phyloP scores from a whole-genome alignment of 1,140 invertebrate species.

The Vollenhovia emeryi region DNA sequence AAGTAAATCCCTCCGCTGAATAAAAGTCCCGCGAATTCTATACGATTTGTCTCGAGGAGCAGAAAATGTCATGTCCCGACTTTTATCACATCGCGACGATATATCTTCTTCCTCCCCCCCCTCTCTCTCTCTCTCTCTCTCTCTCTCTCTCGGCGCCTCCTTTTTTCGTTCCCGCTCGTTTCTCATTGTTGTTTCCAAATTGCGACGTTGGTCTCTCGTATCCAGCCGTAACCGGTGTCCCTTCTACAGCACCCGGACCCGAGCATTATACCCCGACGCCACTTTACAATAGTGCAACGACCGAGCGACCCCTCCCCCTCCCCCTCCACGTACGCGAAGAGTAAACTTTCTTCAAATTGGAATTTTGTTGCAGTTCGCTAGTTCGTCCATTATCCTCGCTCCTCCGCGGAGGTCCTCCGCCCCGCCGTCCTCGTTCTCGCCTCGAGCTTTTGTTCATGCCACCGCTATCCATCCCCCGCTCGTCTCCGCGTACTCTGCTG shows the following conservation, averaged over 20 bases:
- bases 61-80: conserved; percentile 30
- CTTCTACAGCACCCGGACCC: background rate
- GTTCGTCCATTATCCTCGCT: conserved; percentile 56
- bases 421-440: conserved; percentile 10
- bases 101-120: background rate
- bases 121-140: too few relatives aligned
- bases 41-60: conserved; percentile 29
- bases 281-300: conserved; percentile 49
- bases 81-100: conserved; percentile 42
- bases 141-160: background rate
- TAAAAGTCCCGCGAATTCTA: background rate
- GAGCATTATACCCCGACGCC: conserved; percentile 23
- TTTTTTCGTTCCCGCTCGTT: background rate
- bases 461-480: conserved; percentile 8
- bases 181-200: conserved; percentile 51
- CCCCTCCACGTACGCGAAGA: background rate
- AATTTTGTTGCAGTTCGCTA: conserved; percentile 59
- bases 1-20: conserved; percentile 24
- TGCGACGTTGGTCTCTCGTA: conserved; percentile 25
- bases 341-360: conserved; percentile 60
- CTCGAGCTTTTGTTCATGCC: conserved; percentile 49
- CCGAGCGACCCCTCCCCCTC: background rate
- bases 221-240: background rate
- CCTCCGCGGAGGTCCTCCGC: conserved; percentile 9
- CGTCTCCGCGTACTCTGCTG: conserved; percentile 30